Base-by-base conservation (phyloP, 2,888 invertebrate species). In the Thecocarcelia acutangulata region DNA sequence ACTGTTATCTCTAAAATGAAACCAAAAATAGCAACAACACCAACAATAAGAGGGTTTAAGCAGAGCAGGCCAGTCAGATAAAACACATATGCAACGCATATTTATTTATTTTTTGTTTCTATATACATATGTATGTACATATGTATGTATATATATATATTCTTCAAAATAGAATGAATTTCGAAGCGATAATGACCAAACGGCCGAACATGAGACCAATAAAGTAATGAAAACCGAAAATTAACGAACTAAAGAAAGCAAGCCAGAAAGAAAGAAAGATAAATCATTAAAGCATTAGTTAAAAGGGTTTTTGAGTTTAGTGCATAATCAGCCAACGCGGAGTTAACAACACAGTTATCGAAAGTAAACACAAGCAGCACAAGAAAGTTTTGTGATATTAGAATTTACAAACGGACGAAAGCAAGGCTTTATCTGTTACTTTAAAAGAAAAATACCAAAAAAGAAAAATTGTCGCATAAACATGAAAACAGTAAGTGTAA, bases 401-500 rank as follows among this genome's bases (percentile, higher is more conserved):
- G n/a, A 42, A n/a, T 42, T 42, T n/a, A 42, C 42, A n/a, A 5
- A 5, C 19, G 13, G 12, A 59, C 5, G 37, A 63, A 48, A 9
- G 40, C 24, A 33, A 17, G 52, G n/a, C 19, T 72, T 61, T 61
- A 52, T 72, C 61, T 24, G 21, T 15, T 37, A n/a, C 59, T 50
- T 58, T 44, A 44, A 21, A 13, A 56, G 28, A 46, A 52, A 48
- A 72, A 42, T 54, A 70, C 8, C 48, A 40, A 46, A 2, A 15
- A 40, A 28, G 24, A 40, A 13, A 24, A 15, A 68, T 37, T 69
- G 72, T 63, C 48, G 33, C 68, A 72, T 66, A 58, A 68, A 73
- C 59, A 76, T 78, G 70, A 80, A 78, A 79, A 72, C 74, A 59
- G 83, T 83, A 84, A 81, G 80, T 83, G 70, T 54, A 48, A 68